Conservation (phyloP, 2,888 invertebrate species). For the Caenorhabditis parvicauda region DNA sequence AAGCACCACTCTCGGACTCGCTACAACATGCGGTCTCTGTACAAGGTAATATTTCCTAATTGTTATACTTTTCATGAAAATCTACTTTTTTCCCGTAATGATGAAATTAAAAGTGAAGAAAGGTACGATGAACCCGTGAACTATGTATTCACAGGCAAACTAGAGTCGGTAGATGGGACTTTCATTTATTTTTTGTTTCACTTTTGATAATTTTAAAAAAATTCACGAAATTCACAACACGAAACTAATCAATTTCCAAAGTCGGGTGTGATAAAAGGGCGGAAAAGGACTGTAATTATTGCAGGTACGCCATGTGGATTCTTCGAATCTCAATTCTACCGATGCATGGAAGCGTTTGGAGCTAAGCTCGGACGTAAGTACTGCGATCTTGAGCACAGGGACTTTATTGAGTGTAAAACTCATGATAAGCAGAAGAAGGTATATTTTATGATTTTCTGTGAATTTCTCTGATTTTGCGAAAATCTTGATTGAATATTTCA, state of each 20-base stretch:
- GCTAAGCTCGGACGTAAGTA: constrained; percentile 57
- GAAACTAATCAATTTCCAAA: not conserved
- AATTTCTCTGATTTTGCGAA: not conserved
- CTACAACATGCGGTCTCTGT: constrained; percentile 48
- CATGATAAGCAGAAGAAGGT: constrained; percentile 53
- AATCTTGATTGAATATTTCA: not conserved
- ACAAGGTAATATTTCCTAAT: constrained; percentile 34
- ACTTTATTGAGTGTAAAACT: constrained; percentile 56
- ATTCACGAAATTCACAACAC: not conserved
- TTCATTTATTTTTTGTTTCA: not conserved
- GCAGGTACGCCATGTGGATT: constrained; percentile 52
- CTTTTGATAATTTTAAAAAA: not conserved
- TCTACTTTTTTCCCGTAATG: too few species aligned
- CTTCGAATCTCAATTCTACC: constrained; percentile 58
- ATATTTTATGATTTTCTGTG: not conserved
- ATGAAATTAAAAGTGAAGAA: too few species aligned
- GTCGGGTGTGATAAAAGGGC: not conserved
- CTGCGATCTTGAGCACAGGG: constrained; percentile 61
- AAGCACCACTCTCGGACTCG: constrained; percentile 45
- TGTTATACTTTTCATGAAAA: too few species aligned
- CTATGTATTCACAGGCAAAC: too few species aligned
- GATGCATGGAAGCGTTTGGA: constrained; percentile 61
- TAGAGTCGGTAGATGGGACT: too few species aligned
- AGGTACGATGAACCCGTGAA: too few species aligned
- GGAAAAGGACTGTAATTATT: not conserved